Base-by-base conservation (phyloP, 2,113 vertebrate species). In the Colistium nudipinnis region DNA sequence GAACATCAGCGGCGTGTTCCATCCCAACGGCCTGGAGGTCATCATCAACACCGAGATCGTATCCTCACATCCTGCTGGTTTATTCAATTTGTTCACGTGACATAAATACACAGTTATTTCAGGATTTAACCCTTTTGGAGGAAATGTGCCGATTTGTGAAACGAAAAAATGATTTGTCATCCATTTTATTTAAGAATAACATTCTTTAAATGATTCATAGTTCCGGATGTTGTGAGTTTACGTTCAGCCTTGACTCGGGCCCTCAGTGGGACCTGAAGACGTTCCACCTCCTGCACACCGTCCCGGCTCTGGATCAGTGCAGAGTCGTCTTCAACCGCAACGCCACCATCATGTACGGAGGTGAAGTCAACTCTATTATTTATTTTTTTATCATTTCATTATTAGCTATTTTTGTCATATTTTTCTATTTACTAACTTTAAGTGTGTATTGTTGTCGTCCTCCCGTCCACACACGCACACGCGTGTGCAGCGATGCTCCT, bases 1-100 rank as follows among this genome's bases (percentile, higher is more conserved):
- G 95, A 98, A 96, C 89, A 96, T 99, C 92, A 99, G 97, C 74
- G 97, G 97, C 0, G 97, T 98, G 39, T 99, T 99, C 82, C 97
- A 98, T 83, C 97, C 97, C 16, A 98, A 98, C 63, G 93, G 95
- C 22, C 90, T 97, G 39, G 97, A 99, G 88, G 95, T 99, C 89
- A 96, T 99, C 90, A 84, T 98, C 80, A 99, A 98, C 86, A 98
- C 97, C 0, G 97, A 99, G 90, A 98, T 99, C 12, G 97, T 98
- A 98, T 99, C 95, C 95, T 98, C 89, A 25, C 24, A 41, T 41
- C 39, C 45, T 45, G 43, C 43, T 20, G n/a, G n/a, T 44, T 10
- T 44, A 7, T 14, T 9, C 4, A 14, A 38, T 3, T n/a, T n/a
- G n/a, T n/a, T n/a, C n/a, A n/a, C n/a, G n/a, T n/a, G n/a, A n/a